These are phyloP conservation scores for Camarhynchus parvulus DNA, from an alignment of 2,113 vertebrate species.

Conservation along the genomic window DNA sequence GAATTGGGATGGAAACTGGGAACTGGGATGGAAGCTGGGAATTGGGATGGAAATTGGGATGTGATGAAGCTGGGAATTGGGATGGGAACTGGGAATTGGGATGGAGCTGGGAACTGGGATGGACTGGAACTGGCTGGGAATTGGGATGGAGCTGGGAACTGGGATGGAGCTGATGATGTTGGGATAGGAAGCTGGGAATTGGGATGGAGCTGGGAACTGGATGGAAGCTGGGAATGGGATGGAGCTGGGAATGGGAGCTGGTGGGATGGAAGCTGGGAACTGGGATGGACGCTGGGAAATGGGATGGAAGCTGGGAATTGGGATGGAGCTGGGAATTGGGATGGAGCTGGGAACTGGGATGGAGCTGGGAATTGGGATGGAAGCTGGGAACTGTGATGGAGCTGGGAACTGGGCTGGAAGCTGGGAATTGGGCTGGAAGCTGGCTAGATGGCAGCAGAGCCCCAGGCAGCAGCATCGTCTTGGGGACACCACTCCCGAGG, in stretches of 20 bases:
- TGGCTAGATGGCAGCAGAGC: constrained; percentile 63
- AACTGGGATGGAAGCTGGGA: not conserved
- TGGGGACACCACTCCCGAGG: not conserved
- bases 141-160: not conserved
- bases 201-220: not conserved
- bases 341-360: not conserved
- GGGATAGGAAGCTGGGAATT: too few relatives aligned
- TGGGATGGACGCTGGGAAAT: not conserved
- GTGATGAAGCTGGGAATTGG: not conserved
- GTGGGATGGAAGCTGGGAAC: not conserved
- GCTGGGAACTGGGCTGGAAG: not conserved
- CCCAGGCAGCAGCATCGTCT: not conserved
- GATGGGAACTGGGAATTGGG: not conserved
- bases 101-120: not conserved
- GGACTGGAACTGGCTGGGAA: not conserved
- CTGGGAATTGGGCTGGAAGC: not conserved
- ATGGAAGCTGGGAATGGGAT: not conserved
- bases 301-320: not conserved
- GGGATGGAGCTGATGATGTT: too few relatives aligned
- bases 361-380: not conserved
- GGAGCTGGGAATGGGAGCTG: not conserved
- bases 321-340: too few relatives aligned
- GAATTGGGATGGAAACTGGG: not conserved
- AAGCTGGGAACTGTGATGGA: not conserved
- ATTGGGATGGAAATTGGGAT: not conserved